These are phyloP conservation scores for Leptarthrus brevirostris DNA, from an alignment of 2,888 invertebrate genomes.

Conservation along the genomic window DNA sequence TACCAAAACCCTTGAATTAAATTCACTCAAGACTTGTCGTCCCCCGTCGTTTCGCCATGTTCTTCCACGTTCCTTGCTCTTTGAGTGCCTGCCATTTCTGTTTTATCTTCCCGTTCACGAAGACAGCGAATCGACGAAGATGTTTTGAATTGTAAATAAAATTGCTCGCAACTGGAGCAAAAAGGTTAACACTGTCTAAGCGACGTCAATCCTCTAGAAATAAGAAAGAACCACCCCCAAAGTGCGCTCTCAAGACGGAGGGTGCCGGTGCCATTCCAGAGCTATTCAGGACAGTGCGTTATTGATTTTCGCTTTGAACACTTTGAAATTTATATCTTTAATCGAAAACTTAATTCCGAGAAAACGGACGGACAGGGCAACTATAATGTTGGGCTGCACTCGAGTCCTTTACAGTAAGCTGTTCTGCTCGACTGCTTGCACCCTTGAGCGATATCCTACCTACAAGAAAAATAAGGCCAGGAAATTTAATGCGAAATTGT, in stretches of 20 bases:
- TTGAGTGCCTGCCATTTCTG: neutral
- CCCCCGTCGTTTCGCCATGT: neutral
- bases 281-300: slow-evolving; percentile 42
- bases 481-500: slow-evolving; percentile 43
- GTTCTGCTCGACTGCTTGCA: slow-evolving; percentile 6
- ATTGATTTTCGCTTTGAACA: slow-evolving; percentile 48
- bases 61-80: slow-evolving; percentile 7
- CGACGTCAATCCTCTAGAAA: slow-evolving; percentile 34
- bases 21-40: slow-evolving; percentile 4
- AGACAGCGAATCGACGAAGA: slow-evolving; percentile 38
- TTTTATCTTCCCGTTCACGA: slow-evolving; percentile 10
- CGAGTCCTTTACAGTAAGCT: neutral
- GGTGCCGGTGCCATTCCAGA: neutral
- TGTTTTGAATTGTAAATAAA: slow-evolving; percentile 47
- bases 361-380: slow-evolving; percentile 25
- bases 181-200: slow-evolving; percentile 44
- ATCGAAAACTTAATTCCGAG: slow-evolving; percentile 48
- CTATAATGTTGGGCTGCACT: neutral
- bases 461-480: slow-evolving; percentile 8
- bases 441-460: slow-evolving; percentile 16
- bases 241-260: neutral
- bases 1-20: slow-evolving; percentile 42
- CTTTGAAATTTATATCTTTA: slow-evolving; percentile 50
- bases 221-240: slow-evolving; percentile 18
- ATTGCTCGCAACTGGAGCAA: slow-evolving; percentile 36